phyloP scores from a whole-genome alignment of 1,140 invertebrate species.

The Heliconius hermathena region DNA sequence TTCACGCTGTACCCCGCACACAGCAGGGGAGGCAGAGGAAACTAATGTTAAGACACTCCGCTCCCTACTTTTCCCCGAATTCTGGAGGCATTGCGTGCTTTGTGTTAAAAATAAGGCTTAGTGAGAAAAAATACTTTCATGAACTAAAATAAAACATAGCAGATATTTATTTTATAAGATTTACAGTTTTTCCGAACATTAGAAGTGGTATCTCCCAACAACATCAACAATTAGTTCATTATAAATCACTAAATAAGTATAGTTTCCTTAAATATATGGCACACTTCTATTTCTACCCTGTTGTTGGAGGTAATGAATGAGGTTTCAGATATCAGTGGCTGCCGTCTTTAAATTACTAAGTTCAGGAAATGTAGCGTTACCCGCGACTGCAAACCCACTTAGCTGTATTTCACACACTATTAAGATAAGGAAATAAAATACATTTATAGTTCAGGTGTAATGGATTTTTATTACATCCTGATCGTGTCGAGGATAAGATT shows the following conservation, averaged over 20 bases:
- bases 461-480: conserved; percentile 71
- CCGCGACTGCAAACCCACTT: conserved; percentile 70
- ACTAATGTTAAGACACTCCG: too few species aligned
- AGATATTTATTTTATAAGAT: neutral
- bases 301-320: conserved; percentile 73
- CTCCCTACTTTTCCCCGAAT: too few species aligned
- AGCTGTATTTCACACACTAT: conserved; percentile 68
- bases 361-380: conserved; percentile 67
- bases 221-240: conserved; percentile 55
- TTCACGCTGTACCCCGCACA: too few species aligned
- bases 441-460: conserved; percentile 58
- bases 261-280: conserved; percentile 69
- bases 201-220: neutral
- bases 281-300: conserved; percentile 53
- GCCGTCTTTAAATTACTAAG: conserved; percentile 76
- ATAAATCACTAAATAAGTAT: conserved; percentile 74
- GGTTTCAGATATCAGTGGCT: conserved; percentile 70
- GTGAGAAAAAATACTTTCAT: too few species aligned
- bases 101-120: too few species aligned
- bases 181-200: neutral
- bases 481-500: conserved; percentile 32
- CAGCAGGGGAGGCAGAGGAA: too few species aligned
- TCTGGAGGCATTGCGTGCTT: too few species aligned
- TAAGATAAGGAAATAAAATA: conserved; percentile 74
- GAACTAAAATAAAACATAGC: neutral